Evolutionary conservation across 2,888 invertebrate genomes (phyloP).

Genomic region (Eristalis intricaria): DNA sequence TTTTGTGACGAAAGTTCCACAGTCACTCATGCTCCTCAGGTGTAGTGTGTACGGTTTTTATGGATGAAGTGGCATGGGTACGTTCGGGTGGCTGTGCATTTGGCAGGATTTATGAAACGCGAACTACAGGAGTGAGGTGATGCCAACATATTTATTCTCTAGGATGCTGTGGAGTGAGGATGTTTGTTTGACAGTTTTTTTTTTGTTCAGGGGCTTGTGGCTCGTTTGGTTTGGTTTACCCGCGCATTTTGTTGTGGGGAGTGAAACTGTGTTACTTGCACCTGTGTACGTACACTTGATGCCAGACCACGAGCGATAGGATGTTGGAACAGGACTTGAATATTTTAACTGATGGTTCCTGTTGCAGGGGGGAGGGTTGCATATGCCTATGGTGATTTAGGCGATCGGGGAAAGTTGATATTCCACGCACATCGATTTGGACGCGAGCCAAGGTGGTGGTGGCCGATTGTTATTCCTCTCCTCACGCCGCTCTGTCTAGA

Average conservation of each 20-base stretch:
- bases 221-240: constrained; percentile 50
- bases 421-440: constrained; percentile 22
- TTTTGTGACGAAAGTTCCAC: constrained; percentile 29
- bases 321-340: constrained; percentile 55
- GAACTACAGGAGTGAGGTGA: constrained; percentile 42
- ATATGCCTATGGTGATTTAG: constrained; percentile 32
- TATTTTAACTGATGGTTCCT: constrained; percentile 55
- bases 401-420: constrained; percentile 28
- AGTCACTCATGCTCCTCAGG: constrained; percentile 52
- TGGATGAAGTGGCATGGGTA: constrained; percentile 28
- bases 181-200: constrained; percentile 27
- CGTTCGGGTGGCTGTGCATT: constrained; percentile 2
- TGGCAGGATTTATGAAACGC: constrained; percentile 55
- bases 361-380: neutral
- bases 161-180: constrained; percentile 33
- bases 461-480: neutral
- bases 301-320: constrained; percentile 15
- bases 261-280: constrained; percentile 53
- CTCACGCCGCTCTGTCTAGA: neutral
- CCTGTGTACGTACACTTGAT: constrained; percentile 40
- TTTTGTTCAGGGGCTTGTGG: constrained; percentile 3
- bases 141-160: constrained; percentile 50
- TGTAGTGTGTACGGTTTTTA: constrained; percentile 59
- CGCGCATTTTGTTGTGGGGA: constrained; percentile 48
- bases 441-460: neutral